Evolutionary conservation across 1,140 invertebrate genomes (phyloP).

Genomic region (Kradibia gibbosae): DNA sequence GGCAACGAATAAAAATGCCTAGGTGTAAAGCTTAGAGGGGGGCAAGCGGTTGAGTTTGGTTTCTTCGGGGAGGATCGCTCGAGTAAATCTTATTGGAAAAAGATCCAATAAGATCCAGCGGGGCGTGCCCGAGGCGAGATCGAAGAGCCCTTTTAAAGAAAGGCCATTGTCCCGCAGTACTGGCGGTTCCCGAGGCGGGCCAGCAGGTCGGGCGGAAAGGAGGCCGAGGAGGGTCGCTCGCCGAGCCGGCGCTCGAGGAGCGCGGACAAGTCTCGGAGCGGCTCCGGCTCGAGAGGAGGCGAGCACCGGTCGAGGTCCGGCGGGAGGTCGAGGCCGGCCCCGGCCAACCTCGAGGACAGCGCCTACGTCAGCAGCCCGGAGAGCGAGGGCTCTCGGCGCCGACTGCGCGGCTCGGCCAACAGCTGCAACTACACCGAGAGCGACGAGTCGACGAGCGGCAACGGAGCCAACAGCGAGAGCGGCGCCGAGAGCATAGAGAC

Average conservation of each 20-base stretch:
- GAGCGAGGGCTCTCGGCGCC: constrained; percentile 72
- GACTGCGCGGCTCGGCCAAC: constrained; percentile 56
- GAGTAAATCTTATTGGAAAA: too few species aligned
- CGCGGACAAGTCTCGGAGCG: not conserved
- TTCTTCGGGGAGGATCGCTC: too few species aligned
- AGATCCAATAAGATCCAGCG: too few species aligned
- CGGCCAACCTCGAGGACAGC: constrained; percentile 65
- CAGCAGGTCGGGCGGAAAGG: not conserved
- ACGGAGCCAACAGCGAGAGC: constrained; percentile 83
- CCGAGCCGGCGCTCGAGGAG: not conserved
- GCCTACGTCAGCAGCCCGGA: constrained; percentile 84
- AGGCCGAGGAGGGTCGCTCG: not conserved
- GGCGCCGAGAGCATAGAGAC: constrained; percentile 88
- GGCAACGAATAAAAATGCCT: too few species aligned
- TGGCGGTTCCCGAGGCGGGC: constrained; percentile 31
- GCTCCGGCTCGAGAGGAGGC: not conserved
- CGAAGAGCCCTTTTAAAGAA: too few species aligned
- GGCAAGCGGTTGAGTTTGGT: too few species aligned
- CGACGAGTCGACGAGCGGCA: constrained; percentile 81
- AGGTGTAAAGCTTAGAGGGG: too few species aligned
- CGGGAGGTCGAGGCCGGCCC: not conserved
- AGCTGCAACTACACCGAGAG: constrained; percentile 49
- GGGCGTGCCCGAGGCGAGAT: too few species aligned
- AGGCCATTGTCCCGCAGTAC: not conserved
- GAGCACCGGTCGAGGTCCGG: not conserved